Evolutionary conservation across 2,888 invertebrate species (phyloP).

Genomic region (Xestia ashworthii): DNA sequence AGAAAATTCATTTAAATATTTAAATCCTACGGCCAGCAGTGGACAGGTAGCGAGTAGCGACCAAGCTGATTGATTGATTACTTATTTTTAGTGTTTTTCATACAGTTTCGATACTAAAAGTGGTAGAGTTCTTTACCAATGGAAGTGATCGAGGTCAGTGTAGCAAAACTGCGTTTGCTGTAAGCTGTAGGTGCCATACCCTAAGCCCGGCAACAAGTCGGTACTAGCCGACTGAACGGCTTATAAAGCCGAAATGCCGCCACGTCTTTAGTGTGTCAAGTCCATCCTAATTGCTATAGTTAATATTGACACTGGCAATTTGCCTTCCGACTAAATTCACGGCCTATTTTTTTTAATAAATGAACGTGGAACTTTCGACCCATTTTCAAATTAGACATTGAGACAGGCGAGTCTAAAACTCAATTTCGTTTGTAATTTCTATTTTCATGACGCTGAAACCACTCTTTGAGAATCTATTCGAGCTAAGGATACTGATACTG

Average conservation of each 20-base stretch:
- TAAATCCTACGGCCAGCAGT: constrained; percentile 2
- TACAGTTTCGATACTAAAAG: not conserved
- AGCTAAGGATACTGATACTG: not conserved
- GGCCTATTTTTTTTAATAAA: not conserved
- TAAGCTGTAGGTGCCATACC: not conserved
- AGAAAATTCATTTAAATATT: constrained; percentile 38
- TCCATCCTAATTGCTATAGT: not conserved
- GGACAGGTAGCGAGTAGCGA: constrained; percentile 5
- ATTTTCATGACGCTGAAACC: not conserved
- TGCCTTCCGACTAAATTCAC: not conserved
- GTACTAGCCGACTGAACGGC: not conserved
- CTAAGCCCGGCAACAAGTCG: not conserved
- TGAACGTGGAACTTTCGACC: not conserved
- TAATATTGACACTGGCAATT: not conserved
- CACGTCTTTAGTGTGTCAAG: not conserved
- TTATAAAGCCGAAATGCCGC: not conserved
- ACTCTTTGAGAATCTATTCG: not conserved
- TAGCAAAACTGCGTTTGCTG: not conserved
- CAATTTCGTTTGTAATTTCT: not conserved
- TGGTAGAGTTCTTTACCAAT: not conserved
- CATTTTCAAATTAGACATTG: not conserved
- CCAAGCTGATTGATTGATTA: constrained; percentile 19
- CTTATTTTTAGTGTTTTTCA: constrained; percentile 19
- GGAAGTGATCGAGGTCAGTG: not conserved
- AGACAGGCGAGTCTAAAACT: not conserved